Base-by-base conservation (phyloP, 2,113 vertebrate genomes). In the Ophiodon elongatus region DNA sequence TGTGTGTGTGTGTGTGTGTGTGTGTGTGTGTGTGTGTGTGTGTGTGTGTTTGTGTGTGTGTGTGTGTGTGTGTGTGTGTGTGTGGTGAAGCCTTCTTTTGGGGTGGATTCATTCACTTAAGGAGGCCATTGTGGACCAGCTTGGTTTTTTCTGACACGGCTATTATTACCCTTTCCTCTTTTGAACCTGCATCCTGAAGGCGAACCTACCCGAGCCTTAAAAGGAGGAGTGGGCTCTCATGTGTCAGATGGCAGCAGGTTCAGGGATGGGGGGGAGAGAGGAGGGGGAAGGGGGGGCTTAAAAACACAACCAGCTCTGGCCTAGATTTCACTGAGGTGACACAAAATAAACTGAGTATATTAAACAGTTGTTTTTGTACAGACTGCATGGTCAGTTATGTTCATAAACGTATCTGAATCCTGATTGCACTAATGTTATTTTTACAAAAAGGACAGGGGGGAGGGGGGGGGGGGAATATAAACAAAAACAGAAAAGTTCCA, bases 131-230 rank as follows among this genome's bases (percentile, higher is more conserved):
- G 84, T 91, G 78, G 47, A 75, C 35, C 60, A 43, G 54, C 73
- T 80, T 47, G 88, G 79, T 56, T 82, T 91, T 90, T 87, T 77
- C 90, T 92, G 87, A 80, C 88, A 4, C 59, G 62, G 74, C 92
- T 96, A 95, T 96, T 94, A 93, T 94, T 95, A 95, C 88, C 71
- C 94, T 95, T 94, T 95, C 95, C 95, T 91, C 94, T 95, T 96
- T 94, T 89, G 94, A 93, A 94, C 90, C 84, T 79, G 86, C 76
- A 80, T 92, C 89, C 90, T 93, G 94, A 93, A 92, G 86, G 91
- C 94, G 85, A 91, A 90, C 88, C 93, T 90, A 80, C 86, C 92
- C 91, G 76, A 68, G 87, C 95, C 96, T 94, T 96, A 96, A 96
- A 96, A 94, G 95, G 95, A 92, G 79, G 90, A 83, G 73, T 37